Percentiles rank a stretch among this genome's conserved stretches.
These are phyloP conservation scores for Hemicentrotus pulcherrimus DNA, from an alignment of 35 echinoderm and acorn worm genomes.

Conservation along the genomic window DNA sequence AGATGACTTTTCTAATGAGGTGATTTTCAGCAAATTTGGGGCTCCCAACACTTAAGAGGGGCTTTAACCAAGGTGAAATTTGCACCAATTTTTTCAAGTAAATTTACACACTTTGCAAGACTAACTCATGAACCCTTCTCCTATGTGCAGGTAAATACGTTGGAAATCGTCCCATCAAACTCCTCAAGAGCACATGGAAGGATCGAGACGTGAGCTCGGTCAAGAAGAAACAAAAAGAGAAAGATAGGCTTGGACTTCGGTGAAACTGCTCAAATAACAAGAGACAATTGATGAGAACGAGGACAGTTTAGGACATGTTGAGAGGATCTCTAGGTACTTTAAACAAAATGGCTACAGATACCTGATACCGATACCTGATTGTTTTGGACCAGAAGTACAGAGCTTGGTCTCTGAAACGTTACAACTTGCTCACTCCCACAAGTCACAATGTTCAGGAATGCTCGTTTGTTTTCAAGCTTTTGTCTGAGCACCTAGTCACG, in stretches of 20 bases:
- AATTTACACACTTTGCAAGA: no score
- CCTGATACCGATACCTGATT: no score
- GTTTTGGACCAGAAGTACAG: no score
- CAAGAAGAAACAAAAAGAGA: slow-evolving; percentile 95
- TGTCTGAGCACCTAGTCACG: no score
- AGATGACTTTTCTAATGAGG: no score
- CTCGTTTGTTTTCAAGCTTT: no score
- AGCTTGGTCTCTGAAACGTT: no score
- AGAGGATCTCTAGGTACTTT: neutral
- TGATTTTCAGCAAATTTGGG: no score
- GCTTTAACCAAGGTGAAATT: neutral
- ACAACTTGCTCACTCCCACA: no score
- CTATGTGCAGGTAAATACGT: slow-evolving; percentile 85
- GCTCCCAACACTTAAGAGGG: no score
- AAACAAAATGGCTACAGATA: no score
- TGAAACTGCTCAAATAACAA: slow-evolving; percentile 13
- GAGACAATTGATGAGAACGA: neutral
- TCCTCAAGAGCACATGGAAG: slow-evolving; percentile 92
- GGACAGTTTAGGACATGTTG: neutral
- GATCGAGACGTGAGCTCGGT: slow-evolving; percentile 82
- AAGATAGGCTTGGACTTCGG: slow-evolving; percentile 83
- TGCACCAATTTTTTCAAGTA: neutral
- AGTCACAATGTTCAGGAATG: no score
- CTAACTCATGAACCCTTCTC: neutral
- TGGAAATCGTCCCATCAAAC: slow-evolving; percentile 96